Conservation (phyloP, 2,888 invertebrate species). For the Proisotoma minuta region DNA sequence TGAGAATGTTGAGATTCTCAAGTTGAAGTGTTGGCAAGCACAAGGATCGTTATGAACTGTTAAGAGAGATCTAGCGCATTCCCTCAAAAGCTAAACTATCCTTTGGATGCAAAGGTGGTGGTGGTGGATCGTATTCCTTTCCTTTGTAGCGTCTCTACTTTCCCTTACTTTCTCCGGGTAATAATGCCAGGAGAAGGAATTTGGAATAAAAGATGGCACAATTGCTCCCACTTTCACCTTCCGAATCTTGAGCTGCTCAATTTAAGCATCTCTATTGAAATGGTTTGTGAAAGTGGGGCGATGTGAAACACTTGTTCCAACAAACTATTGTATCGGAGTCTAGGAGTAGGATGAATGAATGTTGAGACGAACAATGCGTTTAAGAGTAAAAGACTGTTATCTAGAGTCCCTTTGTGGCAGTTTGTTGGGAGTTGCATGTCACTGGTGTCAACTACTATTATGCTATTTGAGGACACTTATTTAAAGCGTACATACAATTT, state of each 20-base stretch:
- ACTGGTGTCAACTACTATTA: conserved; percentile 19
- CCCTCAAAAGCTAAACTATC: not conserved
- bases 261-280: conserved; percentile 3
- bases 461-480: not conserved
- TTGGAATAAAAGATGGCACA: not conserved
- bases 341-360: too few relatives aligned
- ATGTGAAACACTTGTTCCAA: too few relatives aligned
- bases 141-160: conserved; percentile 6
- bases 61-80: too few relatives aligned
- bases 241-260: not conserved
- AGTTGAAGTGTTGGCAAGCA: too few relatives aligned
- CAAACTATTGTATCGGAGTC: too few relatives aligned
- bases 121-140: conserved; percentile 13
- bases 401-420: conserved; percentile 39
- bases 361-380: too few relatives aligned
- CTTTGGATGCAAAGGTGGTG: not conserved
- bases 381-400: too few relatives aligned
- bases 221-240: not conserved
- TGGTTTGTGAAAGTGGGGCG: conserved; percentile 26
- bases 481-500: not conserved
- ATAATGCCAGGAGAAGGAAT: too few relatives aligned
- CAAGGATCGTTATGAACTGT: too few relatives aligned
- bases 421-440: conserved; percentile 43
- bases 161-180: not conserved
- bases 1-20: too few relatives aligned